A percentile compares a stretch with the other conserved stretches of the same genome.
phyloP scores from a whole-genome alignment of 1,140 invertebrate species.

The Bombus cullumanus region DNA sequence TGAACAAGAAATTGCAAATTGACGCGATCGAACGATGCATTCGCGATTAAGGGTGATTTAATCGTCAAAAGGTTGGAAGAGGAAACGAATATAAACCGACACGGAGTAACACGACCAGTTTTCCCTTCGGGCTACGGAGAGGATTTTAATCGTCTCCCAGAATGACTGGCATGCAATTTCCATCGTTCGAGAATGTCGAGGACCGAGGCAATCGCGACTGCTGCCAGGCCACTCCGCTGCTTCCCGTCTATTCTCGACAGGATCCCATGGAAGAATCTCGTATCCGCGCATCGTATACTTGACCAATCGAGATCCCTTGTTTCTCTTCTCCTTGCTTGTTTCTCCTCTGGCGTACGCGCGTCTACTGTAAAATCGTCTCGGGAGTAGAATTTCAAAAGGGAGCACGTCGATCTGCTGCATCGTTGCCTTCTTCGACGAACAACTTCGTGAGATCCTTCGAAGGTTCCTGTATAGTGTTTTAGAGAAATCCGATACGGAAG shows the following conservation, averaged over 20 bases:
- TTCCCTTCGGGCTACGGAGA: background rate
- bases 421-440: conserved; percentile 41
- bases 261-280: conserved; percentile 23
- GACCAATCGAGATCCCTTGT: conserved; percentile 60
- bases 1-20: background rate
- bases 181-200: conserved; percentile 4
- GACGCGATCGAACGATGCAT: background rate
- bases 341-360: background rate
- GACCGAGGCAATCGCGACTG: conserved; percentile 5
- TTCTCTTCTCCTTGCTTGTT: conserved; percentile 9
- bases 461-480: conserved; percentile 38
- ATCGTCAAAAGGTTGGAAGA: background rate
- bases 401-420: conserved; percentile 58
- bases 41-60: background rate
- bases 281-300: conserved; percentile 14
- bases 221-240: background rate
- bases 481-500: conserved; percentile 66
- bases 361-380: conserved; percentile 56
- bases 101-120: background rate
- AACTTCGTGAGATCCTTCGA: conserved; percentile 41
- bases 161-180: conserved; percentile 42
- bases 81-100: background rate
- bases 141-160: conserved; percentile 28
- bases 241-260: conserved; percentile 1
- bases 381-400: conserved; percentile 63